Conservation (phyloP, 1,140 invertebrate species). For the Cyrtorhinus lividipennis region DNA sequence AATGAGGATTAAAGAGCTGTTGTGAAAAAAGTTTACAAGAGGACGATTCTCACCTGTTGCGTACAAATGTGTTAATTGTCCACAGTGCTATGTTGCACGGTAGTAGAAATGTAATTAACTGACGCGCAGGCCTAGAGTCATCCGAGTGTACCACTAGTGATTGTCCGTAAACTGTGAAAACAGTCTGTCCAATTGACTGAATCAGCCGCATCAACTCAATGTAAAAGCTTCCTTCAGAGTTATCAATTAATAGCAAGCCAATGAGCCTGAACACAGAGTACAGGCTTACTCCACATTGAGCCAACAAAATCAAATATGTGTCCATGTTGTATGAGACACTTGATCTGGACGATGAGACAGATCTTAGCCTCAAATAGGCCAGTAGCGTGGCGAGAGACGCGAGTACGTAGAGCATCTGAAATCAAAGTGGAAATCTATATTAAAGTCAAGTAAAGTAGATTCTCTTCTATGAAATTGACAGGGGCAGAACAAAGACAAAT, state of each 20-base stretch:
- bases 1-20: too few relatives aligned
- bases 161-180: conserved; percentile 44
- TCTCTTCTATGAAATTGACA: too few relatives aligned
- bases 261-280: conserved; percentile 5
- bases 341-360: background rate
- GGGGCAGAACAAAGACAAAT: too few relatives aligned
- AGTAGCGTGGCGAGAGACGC: background rate
- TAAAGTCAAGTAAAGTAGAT: too few relatives aligned
- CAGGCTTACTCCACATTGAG: conserved; percentile 2
- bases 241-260: conserved; percentile 19
- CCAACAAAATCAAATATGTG: conserved; percentile 27
- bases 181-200: conserved; percentile 38
- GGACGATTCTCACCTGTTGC: too few relatives aligned
- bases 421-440: too few relatives aligned
- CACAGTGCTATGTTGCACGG: conserved; percentile 40
- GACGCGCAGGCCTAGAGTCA: conserved; percentile 34
- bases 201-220: conserved; percentile 20
- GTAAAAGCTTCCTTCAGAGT: background rate
- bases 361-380: background rate
- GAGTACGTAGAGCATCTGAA: conserved; percentile 50
- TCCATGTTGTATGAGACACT: conserved; percentile 42
- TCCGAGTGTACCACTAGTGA: conserved; percentile 23
- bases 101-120: conserved; percentile 37
- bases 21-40: too few relatives aligned
- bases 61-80: conserved; percentile 44